A percentile compares a stretch with the other conserved stretches of the same genome.
phyloP scores from a whole-genome alignment of 2,113 vertebrate species.

The Lagopus muta region DNA sequence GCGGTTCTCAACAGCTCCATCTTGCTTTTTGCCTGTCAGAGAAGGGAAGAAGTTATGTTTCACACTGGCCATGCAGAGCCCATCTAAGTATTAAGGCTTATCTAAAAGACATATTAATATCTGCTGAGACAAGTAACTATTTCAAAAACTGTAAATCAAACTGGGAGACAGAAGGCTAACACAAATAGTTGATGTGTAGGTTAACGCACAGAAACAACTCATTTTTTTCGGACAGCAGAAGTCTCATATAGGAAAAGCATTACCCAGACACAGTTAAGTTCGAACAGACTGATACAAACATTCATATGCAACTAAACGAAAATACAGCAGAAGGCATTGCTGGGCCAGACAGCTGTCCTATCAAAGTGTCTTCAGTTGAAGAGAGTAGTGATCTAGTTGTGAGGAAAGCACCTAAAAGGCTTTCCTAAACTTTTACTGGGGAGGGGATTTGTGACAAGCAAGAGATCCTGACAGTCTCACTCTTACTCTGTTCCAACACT shows the following conservation, averaged over 20 bases:
- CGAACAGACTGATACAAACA: not conserved
- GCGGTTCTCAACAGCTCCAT: slow-evolving; percentile 92
- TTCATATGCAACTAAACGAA: too few relatives aligned
- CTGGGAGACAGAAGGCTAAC: not conserved
- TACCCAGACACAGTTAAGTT: not conserved
- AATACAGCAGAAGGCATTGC: not conserved
- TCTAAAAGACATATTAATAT: not conserved
- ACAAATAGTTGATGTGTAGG: not conserved
- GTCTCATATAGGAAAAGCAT: not conserved
- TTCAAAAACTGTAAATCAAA: not conserved
- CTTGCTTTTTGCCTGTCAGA: slow-evolving; percentile 94
- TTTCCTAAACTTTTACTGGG: not conserved
- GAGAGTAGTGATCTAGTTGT: not conserved
- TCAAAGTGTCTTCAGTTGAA: not conserved
- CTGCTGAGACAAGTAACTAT: not conserved
- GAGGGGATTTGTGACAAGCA: not conserved
- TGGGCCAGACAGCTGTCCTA: not conserved
- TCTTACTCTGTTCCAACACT: not conserved
- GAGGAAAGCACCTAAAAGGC: not conserved
- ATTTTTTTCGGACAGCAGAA: not conserved
- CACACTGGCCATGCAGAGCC: not conserved
- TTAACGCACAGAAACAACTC: not conserved
- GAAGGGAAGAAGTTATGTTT: slow-evolving; percentile 43
- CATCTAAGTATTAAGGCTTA: not conserved
- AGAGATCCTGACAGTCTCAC: not conserved